These are phyloP conservation scores for Vesta saturnalis DNA, from an alignment of 2,888 invertebrate species.

Conservation along the genomic window DNA sequence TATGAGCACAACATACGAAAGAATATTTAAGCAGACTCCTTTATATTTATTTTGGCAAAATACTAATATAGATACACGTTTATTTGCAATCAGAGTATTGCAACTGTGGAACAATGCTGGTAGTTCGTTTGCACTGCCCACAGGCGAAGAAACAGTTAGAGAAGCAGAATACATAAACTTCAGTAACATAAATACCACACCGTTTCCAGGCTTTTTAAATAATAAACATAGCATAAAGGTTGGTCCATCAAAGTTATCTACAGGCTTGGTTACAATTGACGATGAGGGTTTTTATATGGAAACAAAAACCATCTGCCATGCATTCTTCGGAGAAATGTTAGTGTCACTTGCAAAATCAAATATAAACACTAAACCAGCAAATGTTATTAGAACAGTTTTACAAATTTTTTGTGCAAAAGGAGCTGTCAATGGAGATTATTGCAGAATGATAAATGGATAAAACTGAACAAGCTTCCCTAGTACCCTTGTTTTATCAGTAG, in stretches of 20 bases:
- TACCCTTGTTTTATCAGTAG: background rate
- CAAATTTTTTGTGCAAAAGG: constrained; percentile 54
- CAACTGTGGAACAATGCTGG: constrained; percentile 69
- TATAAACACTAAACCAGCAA: constrained; percentile 43
- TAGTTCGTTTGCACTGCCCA: constrained; percentile 57
- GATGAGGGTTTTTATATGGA: constrained; percentile 59
- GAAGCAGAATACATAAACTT: background rate
- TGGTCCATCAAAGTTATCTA: constrained; percentile 50
- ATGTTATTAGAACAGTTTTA: constrained; percentile 50
- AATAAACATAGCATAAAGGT: constrained; percentile 34
- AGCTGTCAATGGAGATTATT: constrained; percentile 52
- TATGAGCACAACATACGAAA: constrained; percentile 58
- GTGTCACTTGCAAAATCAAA: constrained; percentile 48
- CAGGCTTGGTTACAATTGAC: constrained; percentile 56
- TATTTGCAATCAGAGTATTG: constrained; percentile 65
- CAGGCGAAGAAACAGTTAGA: background rate
- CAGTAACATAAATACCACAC: background rate
- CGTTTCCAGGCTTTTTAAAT: constrained; percentile 12
- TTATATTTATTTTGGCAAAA: constrained; percentile 64
- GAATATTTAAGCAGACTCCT: constrained; percentile 65
- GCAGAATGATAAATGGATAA: constrained; percentile 24
- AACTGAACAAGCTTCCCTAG: background rate
- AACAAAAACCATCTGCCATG: constrained; percentile 60
- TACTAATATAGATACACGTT: constrained; percentile 61
- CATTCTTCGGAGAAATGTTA: constrained; percentile 60